phyloP scores from a whole-genome alignment of 1,140 invertebrate species.

The Dreissena polymorpha region DNA sequence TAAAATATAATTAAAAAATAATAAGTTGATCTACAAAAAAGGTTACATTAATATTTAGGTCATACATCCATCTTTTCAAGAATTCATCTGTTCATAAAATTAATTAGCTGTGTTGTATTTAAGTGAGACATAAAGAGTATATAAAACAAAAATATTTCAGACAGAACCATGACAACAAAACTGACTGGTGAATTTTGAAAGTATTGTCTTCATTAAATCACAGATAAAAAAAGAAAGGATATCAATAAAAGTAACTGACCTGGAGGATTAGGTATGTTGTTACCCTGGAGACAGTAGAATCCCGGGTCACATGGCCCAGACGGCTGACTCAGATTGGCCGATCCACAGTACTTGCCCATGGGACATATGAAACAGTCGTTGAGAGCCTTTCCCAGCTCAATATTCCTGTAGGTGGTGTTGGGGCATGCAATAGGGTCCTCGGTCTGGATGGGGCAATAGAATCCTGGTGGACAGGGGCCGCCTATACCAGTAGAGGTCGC shows the following conservation, averaged over 20 bases:
- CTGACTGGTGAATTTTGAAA: too few species aligned
- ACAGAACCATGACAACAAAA: too few species aligned
- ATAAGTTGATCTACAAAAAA: too few species aligned
- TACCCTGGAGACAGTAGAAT: constrained; percentile 74
- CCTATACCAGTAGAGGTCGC: constrained; percentile 71
- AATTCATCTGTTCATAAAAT: too few species aligned
- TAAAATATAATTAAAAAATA: too few species aligned
- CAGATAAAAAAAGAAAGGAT: too few species aligned
- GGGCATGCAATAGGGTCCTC: constrained; percentile 73
- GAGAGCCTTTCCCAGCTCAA: constrained; percentile 46
- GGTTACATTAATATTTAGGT: too few species aligned
- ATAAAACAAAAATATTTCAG: too few species aligned
- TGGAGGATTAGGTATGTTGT: constrained; percentile 67
- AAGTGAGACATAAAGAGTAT: too few species aligned
- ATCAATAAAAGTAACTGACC: constrained; percentile 54
- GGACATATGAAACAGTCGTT: constrained; percentile 71
- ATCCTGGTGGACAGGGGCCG: constrained; percentile 74
- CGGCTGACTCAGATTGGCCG: constrained; percentile 61
- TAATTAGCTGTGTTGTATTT: too few species aligned
- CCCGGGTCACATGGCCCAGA: constrained; percentile 71
- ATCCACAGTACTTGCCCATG: constrained; percentile 73
- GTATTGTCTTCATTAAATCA: too few species aligned
- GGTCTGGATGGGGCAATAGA: constrained; percentile 72
- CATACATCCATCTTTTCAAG: too few species aligned
- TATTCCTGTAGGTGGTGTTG: constrained; percentile 73